These are phyloP conservation scores for Setipinna tenuifilis DNA, from an alignment of 2,797 vertebrate species.

Conservation along the genomic window DNA sequence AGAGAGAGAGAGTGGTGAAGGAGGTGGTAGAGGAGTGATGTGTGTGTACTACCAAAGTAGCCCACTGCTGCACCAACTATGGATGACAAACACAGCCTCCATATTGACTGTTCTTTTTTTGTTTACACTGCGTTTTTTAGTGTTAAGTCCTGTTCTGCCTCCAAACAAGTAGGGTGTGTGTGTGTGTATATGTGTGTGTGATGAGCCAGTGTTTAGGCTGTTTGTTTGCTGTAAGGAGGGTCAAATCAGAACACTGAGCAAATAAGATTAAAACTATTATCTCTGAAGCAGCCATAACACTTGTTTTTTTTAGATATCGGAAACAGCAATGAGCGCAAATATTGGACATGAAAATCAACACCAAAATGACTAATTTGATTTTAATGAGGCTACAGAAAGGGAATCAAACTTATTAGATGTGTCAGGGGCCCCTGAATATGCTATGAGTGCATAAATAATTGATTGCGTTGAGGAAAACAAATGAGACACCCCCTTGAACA, in stretches of 20 bases:
- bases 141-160: slow-evolving; percentile 43
- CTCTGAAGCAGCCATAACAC: slow-evolving; percentile 31
- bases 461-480: slow-evolving; percentile 49
- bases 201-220: not conserved
- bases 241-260: slow-evolving; percentile 45
- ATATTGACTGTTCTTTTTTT: slow-evolving; percentile 36
- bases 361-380: slow-evolving; percentile 38
- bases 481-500: slow-evolving; percentile 29
- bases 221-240: slow-evolving; percentile 57
- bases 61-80: slow-evolving; percentile 23
- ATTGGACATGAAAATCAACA: slow-evolving; percentile 55
- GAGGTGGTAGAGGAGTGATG: not conserved
- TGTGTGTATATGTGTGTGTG: not conserved
- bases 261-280: slow-evolving; percentile 54
- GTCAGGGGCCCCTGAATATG: slow-evolving; percentile 50
- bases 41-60: not conserved
- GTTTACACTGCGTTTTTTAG: slow-evolving; percentile 48
- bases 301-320: slow-evolving; percentile 28
- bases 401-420: slow-evolving; percentile 43
- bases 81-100: slow-evolving; percentile 45
- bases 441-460: slow-evolving; percentile 51
- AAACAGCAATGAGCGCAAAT: slow-evolving; percentile 45
- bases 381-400: slow-evolving; percentile 44
- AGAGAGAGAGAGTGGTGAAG: not conserved
- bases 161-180: slow-evolving; percentile 40